Evolutionary conservation across 1,140 invertebrate genomes (phyloP).

Genomic region (Luehdorfia chinensis): DNA sequence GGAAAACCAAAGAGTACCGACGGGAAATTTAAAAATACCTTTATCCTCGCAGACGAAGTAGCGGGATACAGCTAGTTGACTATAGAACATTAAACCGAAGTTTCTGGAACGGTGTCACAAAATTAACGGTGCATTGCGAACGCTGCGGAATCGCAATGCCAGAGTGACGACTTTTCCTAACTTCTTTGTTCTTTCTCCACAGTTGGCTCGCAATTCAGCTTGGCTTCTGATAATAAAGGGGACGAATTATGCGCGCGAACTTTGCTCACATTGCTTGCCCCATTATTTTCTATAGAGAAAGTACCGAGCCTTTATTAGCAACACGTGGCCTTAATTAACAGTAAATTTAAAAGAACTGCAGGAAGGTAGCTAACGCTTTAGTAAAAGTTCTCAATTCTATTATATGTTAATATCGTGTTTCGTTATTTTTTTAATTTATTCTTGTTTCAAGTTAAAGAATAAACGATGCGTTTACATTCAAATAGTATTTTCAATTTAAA

Average conservation of each 20-base stretch:
- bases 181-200: slow-evolving; percentile 7
- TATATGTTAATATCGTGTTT: no score
- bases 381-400: background rate
- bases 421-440: no score
- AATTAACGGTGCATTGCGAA: background rate
- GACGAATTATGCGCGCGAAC: background rate
- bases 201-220: no score
- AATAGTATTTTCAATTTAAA: no score
- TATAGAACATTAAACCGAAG: no score
- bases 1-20: no score
- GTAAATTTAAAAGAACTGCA: slow-evolving; percentile 4
- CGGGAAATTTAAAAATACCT: no score
- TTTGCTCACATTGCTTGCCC: slow-evolving; percentile 1
- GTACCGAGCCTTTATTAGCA: background rate
- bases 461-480: no score
- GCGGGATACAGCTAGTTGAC: no score
- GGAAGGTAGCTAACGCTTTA: background rate
- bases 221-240: slow-evolving; percentile 6
- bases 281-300: slow-evolving; percentile 7
- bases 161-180: slow-evolving; percentile 6
- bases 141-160: background rate
- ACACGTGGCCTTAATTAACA: slow-evolving; percentile 4
- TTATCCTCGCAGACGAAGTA: no score
- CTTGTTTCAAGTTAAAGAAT: no score
- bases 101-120: no score